Base-by-base conservation (phyloP, 1,140 invertebrate genomes). In the Procambarus clarkii region DNA sequence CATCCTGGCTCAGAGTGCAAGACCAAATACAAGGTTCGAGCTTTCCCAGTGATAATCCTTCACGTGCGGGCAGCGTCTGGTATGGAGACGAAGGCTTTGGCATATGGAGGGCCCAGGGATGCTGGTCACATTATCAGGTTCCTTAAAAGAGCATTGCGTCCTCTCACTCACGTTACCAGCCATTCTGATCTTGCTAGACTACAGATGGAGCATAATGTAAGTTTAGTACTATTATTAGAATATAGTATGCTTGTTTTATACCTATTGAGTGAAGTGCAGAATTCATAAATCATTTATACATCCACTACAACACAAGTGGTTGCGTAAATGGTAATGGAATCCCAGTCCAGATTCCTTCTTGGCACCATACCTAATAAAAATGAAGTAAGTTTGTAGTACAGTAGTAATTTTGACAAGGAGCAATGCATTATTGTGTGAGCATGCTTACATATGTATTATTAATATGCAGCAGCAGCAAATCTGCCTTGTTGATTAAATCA, bases 201-300 rank as follows among this genome's bases (percentile, higher is more conserved):
- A n/a, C 89, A 91, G 89, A 86, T 91, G 76, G 89, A 91, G 18
- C 64, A 85, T 58, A 86, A 71, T 79, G 89, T 91, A 71, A 80
- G 89, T 50, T 13, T n/a, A 46, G 54, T 18, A 34, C 44, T 24
- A 60, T 21, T 34, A 11, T 15, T 34, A 18, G 15, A 13, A 71
- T 54, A 54, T 3, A 54, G 13, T 13, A 46, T 46, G 2, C 21
- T 48, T 71, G 21, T 85, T 46, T 45, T 24, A 5, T 50, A 34
- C 34, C 34, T 34, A 34, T 34, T 34, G 34, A 34, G 34, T 34
- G 34, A 34, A 34, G 34, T 34, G 34, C 34, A 34, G 34, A 34
- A 34, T 34, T 34, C 34, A 34, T 34, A 34, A 34, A 34, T 34
- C 34, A 34, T 34, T 34, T 34, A 34, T 34, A 34, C 34, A 34